Evolutionary conservation across 2,797 vertebrate species (phyloP), one percentile per base, ranked within the genome.

Genomic region (Sebastes aleutianus): DNA sequence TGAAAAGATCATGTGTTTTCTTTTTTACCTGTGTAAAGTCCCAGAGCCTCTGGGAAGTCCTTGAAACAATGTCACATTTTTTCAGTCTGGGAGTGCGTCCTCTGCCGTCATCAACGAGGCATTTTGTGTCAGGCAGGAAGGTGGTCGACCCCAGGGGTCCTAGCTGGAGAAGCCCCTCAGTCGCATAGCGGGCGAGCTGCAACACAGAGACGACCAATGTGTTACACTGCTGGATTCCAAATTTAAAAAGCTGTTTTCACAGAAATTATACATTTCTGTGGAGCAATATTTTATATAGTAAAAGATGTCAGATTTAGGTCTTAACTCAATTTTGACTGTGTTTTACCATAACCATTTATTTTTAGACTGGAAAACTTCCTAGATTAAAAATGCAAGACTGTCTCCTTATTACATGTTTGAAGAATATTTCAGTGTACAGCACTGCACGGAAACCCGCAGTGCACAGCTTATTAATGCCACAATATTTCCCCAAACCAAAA

Each of bases 41-140:
- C 98, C 98, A 99, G 75, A 99, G 96, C 81, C 96, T 95, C 90
- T 99, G 98, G 0, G 97, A 95, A 2, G 94, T 93, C 82, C 98
- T 95, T 8, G 96, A 91, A 50, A 98, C 95, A 0, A 95, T 91
- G 8, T 99, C 97, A 0, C 98, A 99, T 91, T 97, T 98, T 88
- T 96, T 98, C 90, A 99, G 93, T 27, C 96, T 94, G 0, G 98
- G 98, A 0, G 93, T 95, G 11, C 97, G 97, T 84, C 96, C 97
- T 91, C 96, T 97, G 66, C 97, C 97, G 0, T 99, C 98, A 0
- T 99, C 98, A 2, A 98, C 89, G 9, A 99, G 96, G 86, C 98
- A 99, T 96, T 98, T 99, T 22, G 98, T 99, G 93, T 99, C 98
- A 0, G 98, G 98, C 89, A 99, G 94, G 76, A 99, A 99, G 27